A percentile compares a stretch with the other conserved stretches of the same genome.
Conservation (phyloP, 2,113 vertebrate genomes). For the Dendrocopos noguchii region DNA sequence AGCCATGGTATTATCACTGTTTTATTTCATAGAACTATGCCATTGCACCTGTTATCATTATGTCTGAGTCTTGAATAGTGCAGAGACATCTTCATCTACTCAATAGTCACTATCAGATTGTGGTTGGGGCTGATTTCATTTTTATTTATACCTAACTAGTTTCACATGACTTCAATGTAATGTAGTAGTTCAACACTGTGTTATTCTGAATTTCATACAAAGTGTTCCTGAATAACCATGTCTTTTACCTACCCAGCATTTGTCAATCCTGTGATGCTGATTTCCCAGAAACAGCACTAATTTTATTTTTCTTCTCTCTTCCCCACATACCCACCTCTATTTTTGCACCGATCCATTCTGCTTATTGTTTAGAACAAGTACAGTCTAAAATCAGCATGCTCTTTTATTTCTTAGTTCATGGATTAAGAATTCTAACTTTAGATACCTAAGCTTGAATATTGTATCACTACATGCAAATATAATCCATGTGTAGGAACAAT, state of each 20-base stretch:
- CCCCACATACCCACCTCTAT: neutral
- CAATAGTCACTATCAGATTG: neutral
- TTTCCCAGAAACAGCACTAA: conserved; percentile 1
- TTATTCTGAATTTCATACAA: neutral
- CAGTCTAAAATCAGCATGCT: conserved; percentile 16
- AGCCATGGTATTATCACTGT: neutral
- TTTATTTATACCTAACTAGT: neutral
- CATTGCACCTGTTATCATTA: neutral
- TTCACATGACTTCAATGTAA: neutral
- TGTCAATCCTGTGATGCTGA: neutral
- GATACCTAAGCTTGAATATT: neutral
- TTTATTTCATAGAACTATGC: neutral
- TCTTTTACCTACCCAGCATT: neutral
- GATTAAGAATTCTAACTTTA: conserved; percentile 42
- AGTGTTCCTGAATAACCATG: neutral
- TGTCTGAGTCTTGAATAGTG: neutral
- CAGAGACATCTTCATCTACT: neutral
- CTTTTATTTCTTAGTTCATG: neutral
- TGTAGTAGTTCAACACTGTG: too few relatives aligned
- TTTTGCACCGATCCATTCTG: neutral
- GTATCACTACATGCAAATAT: neutral
- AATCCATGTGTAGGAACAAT: neutral
- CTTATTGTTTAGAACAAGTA: neutral
- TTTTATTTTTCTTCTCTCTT: neutral
- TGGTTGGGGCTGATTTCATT: neutral